Evolutionary conservation across 2,888 invertebrate genomes (phyloP), one percentile per base, ranked within the genome.

Genomic region (Coleophora deauratella): DNA sequence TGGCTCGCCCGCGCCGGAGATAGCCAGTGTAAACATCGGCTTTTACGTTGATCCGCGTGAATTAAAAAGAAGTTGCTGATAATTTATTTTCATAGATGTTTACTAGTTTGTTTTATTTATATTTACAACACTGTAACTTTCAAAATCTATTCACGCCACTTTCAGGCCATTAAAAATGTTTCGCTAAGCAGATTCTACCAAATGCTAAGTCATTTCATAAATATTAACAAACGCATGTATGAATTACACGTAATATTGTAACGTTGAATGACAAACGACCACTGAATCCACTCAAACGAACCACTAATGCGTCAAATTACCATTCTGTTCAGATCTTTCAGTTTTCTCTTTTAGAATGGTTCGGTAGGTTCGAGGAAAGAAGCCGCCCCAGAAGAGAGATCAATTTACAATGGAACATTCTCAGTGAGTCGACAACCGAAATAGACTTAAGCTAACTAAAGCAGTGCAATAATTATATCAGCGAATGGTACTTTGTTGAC

Each of bases 391-490:
- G 51, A 42, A 46, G 47, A 52, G 50, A 53, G 70, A 30, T 66
- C 77, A 52, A 43, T 43, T 54, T 67, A 66, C 27, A 49, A 52
- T 72, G 73, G 77, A 45, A 43, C 31, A 50, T 51, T 52, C 49
- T 57, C 54, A 55, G 63, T 72, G 76, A 77, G 63, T 75, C 72
- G 72, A 44, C 56, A 62, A 73, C 81, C 60, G 62, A 76, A 80
- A 82, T 82, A 82, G 79, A 76, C 62, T 66, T 65, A 68, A 64
- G 66, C 40, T 34, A 36, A 33, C 44, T 42, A 45, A 42, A 43
- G 39, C 75, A 57, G 69, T 73, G 79, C 77, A 81, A 76, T 80
- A 79, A 81, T 81, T 80, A 80, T 79, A 81, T 79, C 80, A 79
- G 72, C 75, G 67, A 69, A 73, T 61, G 64, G 59, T 46, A 66